These are phyloP conservation scores for Limulus polyphemus DNA, from an alignment of 2,888 invertebrate genomes.

Conservation along the genomic window DNA sequence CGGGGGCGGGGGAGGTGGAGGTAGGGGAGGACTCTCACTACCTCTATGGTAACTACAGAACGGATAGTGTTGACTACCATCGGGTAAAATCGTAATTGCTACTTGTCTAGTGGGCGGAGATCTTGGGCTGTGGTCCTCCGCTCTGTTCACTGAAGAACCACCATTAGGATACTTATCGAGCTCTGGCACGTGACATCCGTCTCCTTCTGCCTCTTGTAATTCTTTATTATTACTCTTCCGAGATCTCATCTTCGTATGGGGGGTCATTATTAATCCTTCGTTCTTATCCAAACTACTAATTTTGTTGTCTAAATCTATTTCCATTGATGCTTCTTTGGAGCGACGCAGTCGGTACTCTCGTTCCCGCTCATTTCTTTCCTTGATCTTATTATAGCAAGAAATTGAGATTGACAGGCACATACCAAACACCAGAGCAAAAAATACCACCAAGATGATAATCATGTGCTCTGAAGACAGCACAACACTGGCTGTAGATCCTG, in stretches of 20 bases:
- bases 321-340: constrained; percentile 25
- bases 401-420: constrained; percentile 79
- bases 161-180: constrained; percentile 21
- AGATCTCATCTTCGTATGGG: too few relatives aligned
- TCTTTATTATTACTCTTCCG: too few relatives aligned
- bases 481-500: constrained; percentile 19
- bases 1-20: constrained; percentile 27
- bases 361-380: constrained; percentile 41
- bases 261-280: constrained; percentile 8
- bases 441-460: constrained; percentile 72
- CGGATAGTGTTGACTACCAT: too few relatives aligned
- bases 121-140: too few relatives aligned
- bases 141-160: background rate
- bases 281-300: constrained; percentile 9
- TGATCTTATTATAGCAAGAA: constrained; percentile 71
- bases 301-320: constrained; percentile 18
- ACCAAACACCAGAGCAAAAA: constrained; percentile 69
- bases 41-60: constrained; percentile 11
- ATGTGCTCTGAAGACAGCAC: constrained; percentile 44
- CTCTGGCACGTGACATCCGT: constrained; percentile 23
- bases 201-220: constrained; percentile 10
- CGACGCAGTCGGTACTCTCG: constrained; percentile 27
- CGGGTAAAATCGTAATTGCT: too few relatives aligned
- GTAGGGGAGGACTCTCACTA: constrained; percentile 15
- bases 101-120: too few relatives aligned